These are phyloP conservation scores for Syngnathus floridae DNA, from an alignment of 2,113 vertebrate genomes.

Conservation along the genomic window DNA sequence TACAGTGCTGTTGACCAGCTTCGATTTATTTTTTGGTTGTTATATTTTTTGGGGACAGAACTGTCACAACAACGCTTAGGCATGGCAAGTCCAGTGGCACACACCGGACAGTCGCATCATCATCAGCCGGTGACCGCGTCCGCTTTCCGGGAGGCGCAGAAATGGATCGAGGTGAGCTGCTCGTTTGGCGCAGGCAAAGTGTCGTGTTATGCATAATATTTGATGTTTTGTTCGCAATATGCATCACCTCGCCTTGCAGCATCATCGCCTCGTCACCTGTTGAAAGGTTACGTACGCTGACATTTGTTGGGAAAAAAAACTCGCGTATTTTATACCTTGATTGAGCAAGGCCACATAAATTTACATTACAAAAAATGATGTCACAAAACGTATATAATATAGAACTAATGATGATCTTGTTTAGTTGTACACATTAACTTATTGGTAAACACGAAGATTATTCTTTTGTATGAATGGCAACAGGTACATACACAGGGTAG, in stretches of 20 bases:
- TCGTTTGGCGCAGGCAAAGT: background rate
- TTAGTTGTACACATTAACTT: background rate
- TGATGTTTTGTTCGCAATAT: background rate
- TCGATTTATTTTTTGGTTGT: background rate
- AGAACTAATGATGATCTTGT: background rate
- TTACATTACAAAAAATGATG: background rate
- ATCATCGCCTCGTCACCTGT: slow-evolving; percentile 37
- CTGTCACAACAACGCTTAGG: slow-evolving; percentile 36
- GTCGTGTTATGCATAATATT: background rate
- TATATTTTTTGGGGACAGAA: slow-evolving; percentile 4
- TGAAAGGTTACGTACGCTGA: slow-evolving; percentile 37
- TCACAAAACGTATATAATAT: background rate
- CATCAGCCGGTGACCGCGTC: slow-evolving; percentile 66
- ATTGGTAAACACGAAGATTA: background rate
- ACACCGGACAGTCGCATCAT: slow-evolving; percentile 68
- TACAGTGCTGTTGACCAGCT: slow-evolving; percentile 10
- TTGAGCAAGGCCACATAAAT: background rate
- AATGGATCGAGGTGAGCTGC: slow-evolving; percentile 89
- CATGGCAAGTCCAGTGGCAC: slow-evolving; percentile 81
- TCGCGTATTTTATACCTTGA: background rate
- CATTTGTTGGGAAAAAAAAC: background rate
- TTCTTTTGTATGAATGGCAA: background rate
- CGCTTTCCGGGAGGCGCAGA: slow-evolving; percentile 84
- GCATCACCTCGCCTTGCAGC: background rate
- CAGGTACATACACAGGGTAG: background rate